Conservation (phyloP, 2,113 vertebrate species). For the Odocoileus hemionus region DNA sequence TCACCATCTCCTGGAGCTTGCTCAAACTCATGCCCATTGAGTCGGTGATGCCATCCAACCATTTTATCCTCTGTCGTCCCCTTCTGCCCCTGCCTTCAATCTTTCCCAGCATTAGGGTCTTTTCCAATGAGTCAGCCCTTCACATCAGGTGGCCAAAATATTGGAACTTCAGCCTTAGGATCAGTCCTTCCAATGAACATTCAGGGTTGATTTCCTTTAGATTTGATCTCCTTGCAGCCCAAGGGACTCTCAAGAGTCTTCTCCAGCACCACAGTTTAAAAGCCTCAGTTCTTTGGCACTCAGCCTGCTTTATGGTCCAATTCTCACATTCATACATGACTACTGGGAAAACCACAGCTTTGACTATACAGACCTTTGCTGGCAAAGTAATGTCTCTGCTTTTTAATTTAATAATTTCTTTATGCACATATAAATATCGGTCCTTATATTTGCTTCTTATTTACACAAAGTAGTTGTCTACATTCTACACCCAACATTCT, state of each 20-base stretch:
- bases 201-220: not conserved
- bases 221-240: not conserved
- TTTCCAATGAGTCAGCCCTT: not conserved
- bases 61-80: not conserved
- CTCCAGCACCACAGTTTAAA: not conserved
- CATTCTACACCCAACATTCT: not conserved
- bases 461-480: not conserved
- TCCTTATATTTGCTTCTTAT: not conserved
- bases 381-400: not conserved
- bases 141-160: not conserved
- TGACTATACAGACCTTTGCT: not conserved
- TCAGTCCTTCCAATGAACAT: not conserved
- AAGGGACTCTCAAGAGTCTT: not conserved
- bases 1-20: not conserved
- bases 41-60: not conserved
- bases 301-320: not conserved
- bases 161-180: not conserved
- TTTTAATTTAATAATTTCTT: not conserved
- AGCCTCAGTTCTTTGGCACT: not conserved
- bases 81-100: not conserved
- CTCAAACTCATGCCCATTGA: not conserved
- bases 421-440: not conserved
- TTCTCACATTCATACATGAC: not conserved
- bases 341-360: not conserved
- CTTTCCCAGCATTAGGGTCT: not conserved